A percentile compares a stretch with the other conserved stretches of the same genome.
Conservation (phyloP, 2,113 vertebrate species). For the Cottus gobio region DNA sequence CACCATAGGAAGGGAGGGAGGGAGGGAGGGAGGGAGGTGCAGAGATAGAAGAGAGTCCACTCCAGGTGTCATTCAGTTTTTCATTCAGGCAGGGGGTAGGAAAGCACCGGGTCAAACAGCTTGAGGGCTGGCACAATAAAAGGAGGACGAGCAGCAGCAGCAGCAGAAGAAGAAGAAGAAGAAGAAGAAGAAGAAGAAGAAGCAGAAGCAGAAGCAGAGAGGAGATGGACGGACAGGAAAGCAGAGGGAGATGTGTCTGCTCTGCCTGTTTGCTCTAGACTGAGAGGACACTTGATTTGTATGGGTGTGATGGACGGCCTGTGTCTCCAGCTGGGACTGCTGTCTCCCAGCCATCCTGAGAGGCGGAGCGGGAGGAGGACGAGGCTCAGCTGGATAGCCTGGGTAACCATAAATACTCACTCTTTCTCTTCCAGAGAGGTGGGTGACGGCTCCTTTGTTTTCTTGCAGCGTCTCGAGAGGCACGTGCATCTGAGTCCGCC, state of each 20-base stretch:
- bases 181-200: neutral
- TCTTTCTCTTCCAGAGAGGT: neutral
- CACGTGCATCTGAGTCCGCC: too few relatives aligned
- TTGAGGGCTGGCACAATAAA: neutral
- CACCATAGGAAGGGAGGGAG: slow-evolving; percentile 25
- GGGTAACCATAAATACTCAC: slow-evolving; percentile 67
- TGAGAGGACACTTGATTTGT: slow-evolving; percentile 17
- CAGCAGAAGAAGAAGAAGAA: neutral
- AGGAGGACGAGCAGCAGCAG: neutral
- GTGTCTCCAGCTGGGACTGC: slow-evolving; percentile 70
- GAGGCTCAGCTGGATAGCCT: slow-evolving; percentile 73
- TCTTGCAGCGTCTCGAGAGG: neutral
- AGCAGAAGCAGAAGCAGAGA: neutral
- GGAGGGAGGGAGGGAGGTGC: slow-evolving; percentile 10
- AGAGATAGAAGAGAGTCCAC: slow-evolving; percentile 31
- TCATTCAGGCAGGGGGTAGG: neutral
- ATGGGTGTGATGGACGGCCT: slow-evolving; percentile 66
- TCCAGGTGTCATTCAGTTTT: slow-evolving; percentile 34
- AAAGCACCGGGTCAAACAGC: neutral
- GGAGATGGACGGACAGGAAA: neutral
- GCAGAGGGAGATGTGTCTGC: neutral
- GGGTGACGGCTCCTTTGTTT: neutral
- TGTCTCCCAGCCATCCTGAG: slow-evolving; percentile 66
- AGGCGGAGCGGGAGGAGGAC: slow-evolving; percentile 61
- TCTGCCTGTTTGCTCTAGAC: neutral